phyloP scores from a whole-genome alignment of 2,888 invertebrate species.

The Cheilosia urbana region DNA sequence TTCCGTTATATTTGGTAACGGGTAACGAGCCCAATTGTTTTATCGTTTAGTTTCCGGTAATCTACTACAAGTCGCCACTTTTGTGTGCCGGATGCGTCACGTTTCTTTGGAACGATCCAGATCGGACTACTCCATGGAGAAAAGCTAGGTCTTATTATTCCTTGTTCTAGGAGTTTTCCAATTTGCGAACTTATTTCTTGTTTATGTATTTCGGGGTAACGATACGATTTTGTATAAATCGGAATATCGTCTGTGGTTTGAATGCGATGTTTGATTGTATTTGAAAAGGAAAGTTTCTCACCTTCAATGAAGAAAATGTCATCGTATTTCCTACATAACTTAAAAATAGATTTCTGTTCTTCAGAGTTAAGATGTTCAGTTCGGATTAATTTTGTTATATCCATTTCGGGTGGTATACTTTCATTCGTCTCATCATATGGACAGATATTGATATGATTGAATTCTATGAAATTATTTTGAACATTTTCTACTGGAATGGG shows the following conservation, averaged over 20 bases:
- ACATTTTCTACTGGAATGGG: conserved; percentile 29
- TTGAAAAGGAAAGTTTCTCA: conserved; percentile 55
- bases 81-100: conserved; percentile 29
- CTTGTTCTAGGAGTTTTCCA: conserved; percentile 32
- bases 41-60: conserved; percentile 45
- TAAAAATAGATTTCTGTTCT: neutral
- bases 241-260: conserved; percentile 58
- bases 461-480: conserved; percentile 7
- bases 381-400: conserved; percentile 1
- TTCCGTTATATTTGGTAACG: conserved; percentile 27
- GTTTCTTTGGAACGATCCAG: conserved; percentile 53
- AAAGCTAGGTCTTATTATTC: conserved; percentile 61
- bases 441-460: neutral
- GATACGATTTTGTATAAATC: conserved; percentile 67
- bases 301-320: conserved; percentile 21
- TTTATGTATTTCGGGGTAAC: conserved; percentile 76
- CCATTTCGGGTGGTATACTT: neutral
- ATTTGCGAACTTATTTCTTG: conserved; percentile 76
- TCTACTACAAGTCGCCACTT: conserved; percentile 47
- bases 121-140: conserved; percentile 47
- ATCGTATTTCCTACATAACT: neutral
- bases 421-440: neutral
- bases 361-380: neutral
- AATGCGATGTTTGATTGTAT: conserved; percentile 40
- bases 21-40: conserved; percentile 55